phyloP scores from a whole-genome alignment of 2,888 invertebrate species.

The Escarpia spicata region DNA sequence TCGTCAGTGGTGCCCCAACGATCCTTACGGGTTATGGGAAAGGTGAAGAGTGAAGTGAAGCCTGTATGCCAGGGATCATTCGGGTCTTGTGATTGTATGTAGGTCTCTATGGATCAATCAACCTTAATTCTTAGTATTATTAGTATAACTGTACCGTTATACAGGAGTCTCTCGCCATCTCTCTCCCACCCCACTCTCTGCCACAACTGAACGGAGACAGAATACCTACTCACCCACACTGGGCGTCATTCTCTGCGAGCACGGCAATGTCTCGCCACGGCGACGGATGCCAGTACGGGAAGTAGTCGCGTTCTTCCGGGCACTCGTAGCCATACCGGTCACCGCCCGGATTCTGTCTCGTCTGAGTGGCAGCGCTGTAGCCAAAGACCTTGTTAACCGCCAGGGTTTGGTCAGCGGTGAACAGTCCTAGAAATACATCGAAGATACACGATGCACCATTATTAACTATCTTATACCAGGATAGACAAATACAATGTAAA shows the following conservation, averaged over 20 bases:
- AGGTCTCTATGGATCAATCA: no score
- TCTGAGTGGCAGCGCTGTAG: constrained; percentile 59
- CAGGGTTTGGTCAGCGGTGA: constrained; percentile 62
- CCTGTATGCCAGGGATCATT: no score
- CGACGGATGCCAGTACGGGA: constrained; percentile 65
- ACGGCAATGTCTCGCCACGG: constrained; percentile 65
- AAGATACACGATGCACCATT: background rate
- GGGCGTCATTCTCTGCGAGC: constrained; percentile 57
- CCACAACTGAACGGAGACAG: background rate
- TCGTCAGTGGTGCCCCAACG: no score
- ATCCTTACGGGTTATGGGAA: no score
- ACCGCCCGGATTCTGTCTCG: constrained; percentile 63
- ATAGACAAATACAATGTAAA: no score
- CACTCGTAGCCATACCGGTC: constrained; percentile 64
- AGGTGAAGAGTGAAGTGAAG: no score
- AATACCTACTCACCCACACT: constrained; percentile 54
- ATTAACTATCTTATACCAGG: background rate
- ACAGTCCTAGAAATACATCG: constrained; percentile 51
- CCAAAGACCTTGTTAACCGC: constrained; percentile 54
- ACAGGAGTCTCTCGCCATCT: no score
- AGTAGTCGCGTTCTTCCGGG: constrained; percentile 65
- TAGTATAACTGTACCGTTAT: no score
- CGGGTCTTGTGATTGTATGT: no score
- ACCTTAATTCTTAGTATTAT: no score
- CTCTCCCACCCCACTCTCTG: no score